Evolutionary conservation across 2,797 vertebrate species (phyloP).

Genomic region (Notolepis coatsorum): DNA sequence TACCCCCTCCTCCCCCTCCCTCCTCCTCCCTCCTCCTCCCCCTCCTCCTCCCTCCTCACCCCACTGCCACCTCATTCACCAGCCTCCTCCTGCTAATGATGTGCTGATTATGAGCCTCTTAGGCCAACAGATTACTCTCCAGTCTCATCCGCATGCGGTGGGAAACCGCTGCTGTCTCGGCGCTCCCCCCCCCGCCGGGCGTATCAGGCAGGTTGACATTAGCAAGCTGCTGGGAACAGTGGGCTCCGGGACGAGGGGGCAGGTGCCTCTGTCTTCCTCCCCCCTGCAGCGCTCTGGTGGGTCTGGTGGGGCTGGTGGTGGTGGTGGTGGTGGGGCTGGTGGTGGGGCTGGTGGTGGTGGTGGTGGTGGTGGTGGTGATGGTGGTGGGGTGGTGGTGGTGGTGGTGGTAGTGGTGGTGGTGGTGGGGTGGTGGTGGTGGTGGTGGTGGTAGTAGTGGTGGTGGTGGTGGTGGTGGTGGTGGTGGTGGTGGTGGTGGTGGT

Average conservation of each 20-base stretch:
- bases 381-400: no score
- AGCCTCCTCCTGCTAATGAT: constrained; percentile 74
- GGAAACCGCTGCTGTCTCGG: constrained; percentile 79
- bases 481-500: no score
- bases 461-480: no score
- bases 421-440: no score
- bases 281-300: constrained; percentile 55
- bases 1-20: constrained; percentile 49
- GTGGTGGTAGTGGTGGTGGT: no score
- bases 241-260: constrained; percentile 60
- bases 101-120: constrained; percentile 82
- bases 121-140: constrained; percentile 78
- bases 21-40: constrained; percentile 49
- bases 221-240: constrained; percentile 75
- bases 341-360: no score
- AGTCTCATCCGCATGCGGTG: constrained; percentile 78
- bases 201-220: constrained; percentile 79
- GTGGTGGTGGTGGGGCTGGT: no score
- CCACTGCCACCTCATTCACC: constrained; percentile 44
- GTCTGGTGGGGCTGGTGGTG: constrained; percentile 33
- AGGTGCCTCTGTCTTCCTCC: constrained; percentile 69
- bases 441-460: no score
- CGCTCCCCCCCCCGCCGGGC: constrained; percentile 61
- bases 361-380: no score
- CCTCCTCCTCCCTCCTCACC: constrained; percentile 13